Percentiles rank a stretch among this genome's conserved stretches.
Evolutionary conservation across 2,113 vertebrate species (phyloP).

Genomic region (Ictalurus furcatus): DNA sequence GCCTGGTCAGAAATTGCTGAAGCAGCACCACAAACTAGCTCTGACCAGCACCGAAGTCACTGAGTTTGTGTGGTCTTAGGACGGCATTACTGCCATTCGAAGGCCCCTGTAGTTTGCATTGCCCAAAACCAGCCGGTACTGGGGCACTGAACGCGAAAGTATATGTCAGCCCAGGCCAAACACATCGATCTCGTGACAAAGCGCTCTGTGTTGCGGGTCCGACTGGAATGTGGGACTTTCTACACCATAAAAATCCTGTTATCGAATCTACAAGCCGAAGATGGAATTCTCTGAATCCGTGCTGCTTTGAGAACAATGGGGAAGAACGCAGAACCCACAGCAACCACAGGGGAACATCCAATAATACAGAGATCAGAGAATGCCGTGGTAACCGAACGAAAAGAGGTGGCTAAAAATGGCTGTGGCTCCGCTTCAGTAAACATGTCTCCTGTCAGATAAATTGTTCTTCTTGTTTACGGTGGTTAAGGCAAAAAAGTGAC

Average conservation of each 20-base stretch:
- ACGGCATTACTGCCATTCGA: constrained; percentile 12
- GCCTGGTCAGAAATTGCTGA: constrained; percentile 29
- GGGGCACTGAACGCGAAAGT: constrained; percentile 24
- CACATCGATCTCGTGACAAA: constrained; percentile 63
- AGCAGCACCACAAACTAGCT: constrained; percentile 13
- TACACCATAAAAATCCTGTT: constrained; percentile 62
- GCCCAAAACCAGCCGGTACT: constrained; percentile 4
- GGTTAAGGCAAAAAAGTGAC: constrained; percentile 64
- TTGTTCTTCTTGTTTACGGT: constrained; percentile 75
- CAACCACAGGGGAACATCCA: constrained; percentile 60
- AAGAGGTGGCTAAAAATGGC: constrained; percentile 70
- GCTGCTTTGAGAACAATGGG: constrained; percentile 64
- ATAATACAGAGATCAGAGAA: constrained; percentile 67
- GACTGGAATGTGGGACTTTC: constrained; percentile 65
- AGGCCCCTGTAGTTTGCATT: constrained; percentile 8
- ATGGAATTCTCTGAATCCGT: constrained; percentile 51
- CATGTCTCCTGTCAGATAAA: constrained; percentile 72
- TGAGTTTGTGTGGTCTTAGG: constrained; percentile 30
- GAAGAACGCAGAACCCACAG: constrained; percentile 53
- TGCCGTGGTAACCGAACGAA: constrained; percentile 68
- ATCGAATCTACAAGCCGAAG: constrained; percentile 57
- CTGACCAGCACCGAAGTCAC: constrained; percentile 15
- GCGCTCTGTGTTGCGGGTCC: constrained; percentile 62
- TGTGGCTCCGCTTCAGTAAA: constrained; percentile 73
- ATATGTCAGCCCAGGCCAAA: constrained; percentile 62